Evolutionary conservation across 2,888 invertebrate species (phyloP).

Genomic region (Galerucella calmariensis): DNA sequence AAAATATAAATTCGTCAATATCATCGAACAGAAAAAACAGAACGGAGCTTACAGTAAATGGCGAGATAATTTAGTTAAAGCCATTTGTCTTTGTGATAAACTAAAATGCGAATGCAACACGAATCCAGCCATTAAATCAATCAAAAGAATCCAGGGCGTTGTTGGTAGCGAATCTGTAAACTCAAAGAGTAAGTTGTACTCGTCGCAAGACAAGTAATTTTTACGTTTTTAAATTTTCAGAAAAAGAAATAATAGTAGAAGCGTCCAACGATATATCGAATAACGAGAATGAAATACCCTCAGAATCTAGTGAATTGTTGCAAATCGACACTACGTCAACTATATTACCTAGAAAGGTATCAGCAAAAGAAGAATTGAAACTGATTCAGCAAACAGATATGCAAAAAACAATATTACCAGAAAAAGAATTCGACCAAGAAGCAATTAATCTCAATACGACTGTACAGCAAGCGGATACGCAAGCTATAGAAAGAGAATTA

Average conservation of each 20-base stretch:
- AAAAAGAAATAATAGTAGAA: not conserved
- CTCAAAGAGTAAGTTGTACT: no score
- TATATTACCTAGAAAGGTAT: not conserved
- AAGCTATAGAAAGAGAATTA: no score
- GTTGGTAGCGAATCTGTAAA: not conserved
- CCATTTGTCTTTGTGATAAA: slow-evolving; percentile 38
- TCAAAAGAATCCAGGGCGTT: slow-evolving; percentile 21
- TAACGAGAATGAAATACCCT: not conserved
- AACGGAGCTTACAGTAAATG: slow-evolving; percentile 43
- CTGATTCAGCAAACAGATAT: no score
- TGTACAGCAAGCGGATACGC: no score
- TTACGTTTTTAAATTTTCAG: not conserved
- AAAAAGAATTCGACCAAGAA: not conserved
- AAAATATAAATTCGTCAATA: slow-evolving; percentile 42
- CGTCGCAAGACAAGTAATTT: no score
- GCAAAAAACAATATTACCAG: no score
- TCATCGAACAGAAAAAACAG: slow-evolving; percentile 44
- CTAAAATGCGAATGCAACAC: slow-evolving; percentile 42
- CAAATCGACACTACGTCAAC: not conserved
- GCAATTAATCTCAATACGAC: not conserved
- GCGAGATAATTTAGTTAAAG: slow-evolving; percentile 41
- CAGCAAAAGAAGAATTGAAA: not conserved
- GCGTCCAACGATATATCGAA: not conserved
- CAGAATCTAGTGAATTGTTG: not conserved
- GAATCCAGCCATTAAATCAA: slow-evolving; percentile 43